Evolutionary conservation across 2,113 vertebrate species (phyloP).

Genomic region (Todiramphus saurophagus): DNA sequence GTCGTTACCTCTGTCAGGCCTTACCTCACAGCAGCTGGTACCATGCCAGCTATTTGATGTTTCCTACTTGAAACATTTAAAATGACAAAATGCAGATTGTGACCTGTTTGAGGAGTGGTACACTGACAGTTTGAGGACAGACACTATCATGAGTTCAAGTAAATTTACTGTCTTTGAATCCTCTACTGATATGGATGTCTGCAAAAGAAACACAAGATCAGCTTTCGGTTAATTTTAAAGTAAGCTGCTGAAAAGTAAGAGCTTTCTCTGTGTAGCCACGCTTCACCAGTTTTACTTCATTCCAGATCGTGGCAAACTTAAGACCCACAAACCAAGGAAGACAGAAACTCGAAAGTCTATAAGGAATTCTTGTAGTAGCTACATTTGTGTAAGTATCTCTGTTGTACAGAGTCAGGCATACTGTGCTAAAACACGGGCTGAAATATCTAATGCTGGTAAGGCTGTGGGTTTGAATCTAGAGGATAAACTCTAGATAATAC

Average conservation of each 20-base stretch:
- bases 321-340: neutral
- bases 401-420: neutral
- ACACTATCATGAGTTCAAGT: neutral
- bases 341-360: neutral
- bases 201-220: neutral
- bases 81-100: neutral
- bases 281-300: neutral
- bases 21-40: neutral
- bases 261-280: neutral
- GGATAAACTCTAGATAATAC: neutral
- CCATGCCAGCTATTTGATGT: neutral
- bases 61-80: neutral
- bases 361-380: neutral
- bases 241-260: neutral
- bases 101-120: neutral
- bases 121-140: neutral
- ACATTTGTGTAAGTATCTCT: neutral
- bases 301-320: neutral
- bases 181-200: neutral
- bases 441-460: neutral
- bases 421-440: neutral
- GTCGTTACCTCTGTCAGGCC: neutral
- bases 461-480: neutral
- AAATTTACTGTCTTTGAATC: neutral
- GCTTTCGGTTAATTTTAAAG: neutral